These are phyloP conservation scores for Burhinus oedicnemus DNA, from an alignment of 2,113 vertebrate genomes.

Conservation along the genomic window DNA sequence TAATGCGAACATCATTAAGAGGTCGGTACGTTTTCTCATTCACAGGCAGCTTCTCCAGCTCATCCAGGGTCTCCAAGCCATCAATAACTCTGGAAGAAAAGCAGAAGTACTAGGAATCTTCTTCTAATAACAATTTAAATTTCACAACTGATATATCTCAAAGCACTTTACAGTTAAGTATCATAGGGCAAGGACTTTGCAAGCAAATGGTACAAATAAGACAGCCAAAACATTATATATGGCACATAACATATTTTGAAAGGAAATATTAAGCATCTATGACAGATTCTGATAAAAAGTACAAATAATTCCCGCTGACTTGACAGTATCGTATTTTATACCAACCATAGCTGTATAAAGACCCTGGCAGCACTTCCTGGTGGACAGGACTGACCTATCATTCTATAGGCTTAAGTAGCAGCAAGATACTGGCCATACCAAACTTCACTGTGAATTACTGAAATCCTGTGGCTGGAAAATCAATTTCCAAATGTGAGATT, in stretches of 20 bases:
- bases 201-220: neutral
- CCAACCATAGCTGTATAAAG: neutral
- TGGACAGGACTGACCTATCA: neutral
- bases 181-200: neutral
- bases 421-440: neutral
- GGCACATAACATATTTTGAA: neutral
- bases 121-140: neutral
- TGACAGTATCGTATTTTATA: neutral
- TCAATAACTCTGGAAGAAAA: slow-evolving; percentile 89
- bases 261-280: neutral
- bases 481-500: neutral
- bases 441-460: neutral
- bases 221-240: neutral
- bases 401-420: neutral
- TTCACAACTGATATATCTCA: neutral
- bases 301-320: neutral
- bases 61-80: slow-evolving; percentile 94
- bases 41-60: slow-evolving; percentile 94
- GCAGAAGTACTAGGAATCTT: neutral
- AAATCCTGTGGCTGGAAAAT: neutral
- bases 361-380: neutral
- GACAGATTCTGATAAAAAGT: neutral
- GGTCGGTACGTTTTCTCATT: slow-evolving; percentile 96
- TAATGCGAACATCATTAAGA: slow-evolving; percentile 90
- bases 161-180: neutral